Evolutionary conservation across 1,140 invertebrate genomes (phyloP).

Genomic region (Xylocopa sonorina): DNA sequence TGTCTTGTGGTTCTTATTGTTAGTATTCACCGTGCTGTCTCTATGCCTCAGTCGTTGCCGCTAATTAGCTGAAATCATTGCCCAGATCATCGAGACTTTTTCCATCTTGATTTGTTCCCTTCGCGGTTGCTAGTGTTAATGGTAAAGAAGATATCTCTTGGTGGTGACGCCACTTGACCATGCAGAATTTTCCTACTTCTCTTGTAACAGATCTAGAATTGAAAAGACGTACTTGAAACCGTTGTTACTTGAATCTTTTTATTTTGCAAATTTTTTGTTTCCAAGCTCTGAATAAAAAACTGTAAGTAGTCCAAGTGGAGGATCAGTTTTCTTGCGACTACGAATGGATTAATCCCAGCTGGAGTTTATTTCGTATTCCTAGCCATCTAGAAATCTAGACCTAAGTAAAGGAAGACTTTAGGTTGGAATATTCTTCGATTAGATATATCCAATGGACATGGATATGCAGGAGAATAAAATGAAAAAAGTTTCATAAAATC

Average conservation of each 20-base stretch:
- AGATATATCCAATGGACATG: conserved; percentile 31
- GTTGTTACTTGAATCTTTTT: background rate
- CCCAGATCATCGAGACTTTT: background rate
- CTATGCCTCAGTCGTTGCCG: background rate
- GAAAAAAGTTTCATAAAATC: conserved; percentile 21
- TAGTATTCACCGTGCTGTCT: conserved; percentile 15
- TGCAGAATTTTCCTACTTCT: background rate
- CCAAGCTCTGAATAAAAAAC: background rate
- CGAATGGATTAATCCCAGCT: background rate
- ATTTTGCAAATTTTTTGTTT: background rate
- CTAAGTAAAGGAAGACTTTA: conserved; percentile 20
- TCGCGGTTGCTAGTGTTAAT: background rate
- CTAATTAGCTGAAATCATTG: background rate
- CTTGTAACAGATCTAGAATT: background rate
- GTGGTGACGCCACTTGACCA: background rate
- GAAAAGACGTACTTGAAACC: background rate
- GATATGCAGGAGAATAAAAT: conserved; percentile 8
- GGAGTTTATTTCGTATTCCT: background rate
- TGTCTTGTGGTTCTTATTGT: conserved; percentile 24
- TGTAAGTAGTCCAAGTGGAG: too few relatives aligned
- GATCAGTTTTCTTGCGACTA: background rate
- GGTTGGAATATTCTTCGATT: conserved; percentile 32
- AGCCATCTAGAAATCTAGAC: conserved; percentile 28
- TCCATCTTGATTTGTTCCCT: background rate
- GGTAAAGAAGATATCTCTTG: too few relatives aligned